These are phyloP conservation scores for Catostomus latipinnis DNA, from an alignment of 2,797 vertebrate genomes.

Conservation along the genomic window DNA sequence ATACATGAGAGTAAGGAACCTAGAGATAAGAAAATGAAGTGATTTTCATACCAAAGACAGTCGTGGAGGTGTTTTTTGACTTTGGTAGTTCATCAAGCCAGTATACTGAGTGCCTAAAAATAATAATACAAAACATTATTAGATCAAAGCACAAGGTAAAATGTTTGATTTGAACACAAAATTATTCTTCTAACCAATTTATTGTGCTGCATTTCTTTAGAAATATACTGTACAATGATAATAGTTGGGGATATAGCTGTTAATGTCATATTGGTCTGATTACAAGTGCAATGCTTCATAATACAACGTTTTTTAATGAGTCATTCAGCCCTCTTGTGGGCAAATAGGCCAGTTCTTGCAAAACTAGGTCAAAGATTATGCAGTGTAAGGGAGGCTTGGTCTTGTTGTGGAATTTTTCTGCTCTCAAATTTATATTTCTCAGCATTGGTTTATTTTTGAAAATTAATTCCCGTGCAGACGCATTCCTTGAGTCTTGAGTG, in stretches of 20 bases:
- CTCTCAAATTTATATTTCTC: too few species aligned
- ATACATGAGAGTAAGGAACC: too few species aligned
- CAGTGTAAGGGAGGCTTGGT: too few species aligned
- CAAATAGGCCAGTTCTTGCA: neutral
- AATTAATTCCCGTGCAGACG: too few species aligned
- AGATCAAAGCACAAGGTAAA: neutral
- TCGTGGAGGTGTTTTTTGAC: constrained; percentile 41
- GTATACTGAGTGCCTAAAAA: constrained; percentile 74
- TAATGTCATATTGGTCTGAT: neutral
- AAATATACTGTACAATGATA: neutral
- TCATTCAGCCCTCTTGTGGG: constrained; percentile 1
- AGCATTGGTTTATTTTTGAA: too few species aligned
- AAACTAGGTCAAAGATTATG: neutral
- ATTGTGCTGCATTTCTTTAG: neutral
- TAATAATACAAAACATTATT: constrained; percentile 7
- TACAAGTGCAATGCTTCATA: neutral
- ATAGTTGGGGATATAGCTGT: neutral
- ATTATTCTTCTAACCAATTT: too few species aligned
- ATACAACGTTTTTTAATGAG: neutral
- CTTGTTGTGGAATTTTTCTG: too few species aligned
- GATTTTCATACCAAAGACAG: constrained; percentile 61
- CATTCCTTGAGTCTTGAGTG: too few species aligned
- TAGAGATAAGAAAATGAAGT: neutral
- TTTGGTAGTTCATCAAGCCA: constrained; percentile 74
- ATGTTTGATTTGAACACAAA: neutral